Percentiles rank a stretch among this genome's conserved stretches.
phyloP scores from a whole-genome alignment of 2,113 vertebrate species.

The Vombatus ursinus region DNA sequence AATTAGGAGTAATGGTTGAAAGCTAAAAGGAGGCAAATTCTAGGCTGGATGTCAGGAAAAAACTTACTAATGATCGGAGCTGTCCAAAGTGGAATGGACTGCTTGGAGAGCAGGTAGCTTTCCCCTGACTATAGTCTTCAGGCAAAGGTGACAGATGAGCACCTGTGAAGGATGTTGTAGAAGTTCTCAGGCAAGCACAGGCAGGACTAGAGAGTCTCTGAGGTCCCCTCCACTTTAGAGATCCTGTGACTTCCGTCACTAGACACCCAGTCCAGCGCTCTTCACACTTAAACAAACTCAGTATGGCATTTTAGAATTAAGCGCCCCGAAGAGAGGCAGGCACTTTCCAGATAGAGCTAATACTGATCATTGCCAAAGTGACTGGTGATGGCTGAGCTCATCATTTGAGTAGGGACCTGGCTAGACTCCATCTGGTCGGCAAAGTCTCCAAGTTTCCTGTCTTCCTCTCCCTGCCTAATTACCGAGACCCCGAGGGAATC shows the following conservation, averaged over 20 bases:
- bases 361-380: not conserved
- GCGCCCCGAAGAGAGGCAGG: not conserved
- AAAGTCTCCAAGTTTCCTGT: not conserved
- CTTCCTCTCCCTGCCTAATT: not conserved
- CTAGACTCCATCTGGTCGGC: not conserved
- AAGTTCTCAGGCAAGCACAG: not conserved
- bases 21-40: not conserved
- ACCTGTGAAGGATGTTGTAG: no score
- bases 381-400: not conserved
- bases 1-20: not conserved
- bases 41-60: not conserved
- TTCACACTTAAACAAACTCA: not conserved
- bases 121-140: not conserved
- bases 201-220: not conserved
- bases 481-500: not conserved
- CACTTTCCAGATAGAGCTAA: not conserved
- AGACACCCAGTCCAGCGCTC: not conserved
- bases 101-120: not conserved
- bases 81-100: not conserved
- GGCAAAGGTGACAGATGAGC: not conserved
- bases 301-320: not conserved
- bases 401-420: not conserved
- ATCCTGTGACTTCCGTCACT: not conserved
- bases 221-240: not conserved
- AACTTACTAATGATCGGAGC: not conserved